These are phyloP conservation scores for Zelleria hepariella DNA, from an alignment of 2,888 invertebrate genomes.

Conservation along the genomic window DNA sequence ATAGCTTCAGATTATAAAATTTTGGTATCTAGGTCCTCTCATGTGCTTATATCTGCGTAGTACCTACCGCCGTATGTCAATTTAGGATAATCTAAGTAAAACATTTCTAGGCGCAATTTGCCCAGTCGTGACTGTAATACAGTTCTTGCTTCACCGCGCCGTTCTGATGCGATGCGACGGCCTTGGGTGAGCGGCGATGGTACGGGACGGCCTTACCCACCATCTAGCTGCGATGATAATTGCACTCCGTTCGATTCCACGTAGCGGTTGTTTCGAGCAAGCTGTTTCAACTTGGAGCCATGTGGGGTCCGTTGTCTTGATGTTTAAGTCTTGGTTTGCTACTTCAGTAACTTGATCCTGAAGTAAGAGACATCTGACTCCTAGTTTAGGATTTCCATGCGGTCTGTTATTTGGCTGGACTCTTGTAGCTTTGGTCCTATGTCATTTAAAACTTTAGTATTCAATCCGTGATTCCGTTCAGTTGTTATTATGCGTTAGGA, in stretches of 20 bases:
- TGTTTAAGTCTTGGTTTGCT: background rate
- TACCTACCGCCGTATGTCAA: too few species aligned
- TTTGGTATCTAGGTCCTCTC: too few species aligned
- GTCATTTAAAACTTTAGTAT: too few species aligned
- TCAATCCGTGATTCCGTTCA: too few species aligned
- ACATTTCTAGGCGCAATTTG: background rate
- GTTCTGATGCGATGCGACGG: conserved; percentile 52
- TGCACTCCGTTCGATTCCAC: conserved; percentile 21
- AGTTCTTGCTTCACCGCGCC: conserved; percentile 22
- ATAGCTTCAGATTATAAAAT: too few species aligned
- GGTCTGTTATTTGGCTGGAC: background rate
- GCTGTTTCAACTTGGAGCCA: background rate
- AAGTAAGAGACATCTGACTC: background rate
- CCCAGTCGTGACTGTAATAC: conserved; percentile 32
- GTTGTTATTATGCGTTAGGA: too few species aligned
- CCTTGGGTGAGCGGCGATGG: conserved; percentile 50
- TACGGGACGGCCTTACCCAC: conserved; percentile 29
- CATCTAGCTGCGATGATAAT: conserved; percentile 23
- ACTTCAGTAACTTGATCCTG: background rate
- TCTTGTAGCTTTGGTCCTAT: too few species aligned
- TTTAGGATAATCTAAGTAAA: background rate
- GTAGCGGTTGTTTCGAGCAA: too few species aligned
- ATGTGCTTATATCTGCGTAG: too few species aligned
- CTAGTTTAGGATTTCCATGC: background rate
- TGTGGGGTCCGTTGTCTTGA: background rate